Evolutionary conservation across 1,140 invertebrate species (phyloP), one percentile per base, ranked within the genome.

Genomic region (Pogonus chalceus): DNA sequence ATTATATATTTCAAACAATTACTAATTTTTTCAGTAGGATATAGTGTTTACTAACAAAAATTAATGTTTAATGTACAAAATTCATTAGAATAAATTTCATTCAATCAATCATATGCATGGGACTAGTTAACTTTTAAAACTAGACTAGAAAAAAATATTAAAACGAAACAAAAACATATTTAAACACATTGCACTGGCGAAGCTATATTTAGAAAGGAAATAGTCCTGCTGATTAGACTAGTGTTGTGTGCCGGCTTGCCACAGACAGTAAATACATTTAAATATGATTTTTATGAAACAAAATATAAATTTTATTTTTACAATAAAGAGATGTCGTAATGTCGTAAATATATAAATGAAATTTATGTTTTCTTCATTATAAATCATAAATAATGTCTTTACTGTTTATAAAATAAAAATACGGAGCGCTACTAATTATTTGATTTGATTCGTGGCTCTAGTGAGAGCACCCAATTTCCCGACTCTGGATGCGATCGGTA

Each of bases 391-490:
- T 10, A 10, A 43, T 43, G 37, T 18, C 7, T 14, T 31, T 31
- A 31, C 26, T 31, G 26, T 14, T 14, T 14, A 14, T 31, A 7
- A 31, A 4, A 31, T 7, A 7, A 14, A 31, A 31, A 4, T 31
- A 4, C 14, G 26, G 26, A 31, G 26, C 26, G 26, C 26, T 31
- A 43, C 37, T 43, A 43, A 43, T 43, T 9, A 43, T 43, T 43
- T 43, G 37, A 18, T 43, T 43, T 43, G 37, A 43, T 43, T 43
- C 37, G 65, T 70, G 72, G 72, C 69, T 75, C 72, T 78, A 83
- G 81, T 82, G 72, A 78, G 79, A 74, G 80, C 81, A 75, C 79
- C 79, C 72, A 76, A 81, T 75, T 80, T 80, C 75, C 79, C 79
- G 72, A 75, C 76, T 69, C 76, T 82, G 65, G 79, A 81, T 76